Evolutionary conservation across 2,797 vertebrate species (phyloP).

Genomic region (Erithacus rubecula): DNA sequence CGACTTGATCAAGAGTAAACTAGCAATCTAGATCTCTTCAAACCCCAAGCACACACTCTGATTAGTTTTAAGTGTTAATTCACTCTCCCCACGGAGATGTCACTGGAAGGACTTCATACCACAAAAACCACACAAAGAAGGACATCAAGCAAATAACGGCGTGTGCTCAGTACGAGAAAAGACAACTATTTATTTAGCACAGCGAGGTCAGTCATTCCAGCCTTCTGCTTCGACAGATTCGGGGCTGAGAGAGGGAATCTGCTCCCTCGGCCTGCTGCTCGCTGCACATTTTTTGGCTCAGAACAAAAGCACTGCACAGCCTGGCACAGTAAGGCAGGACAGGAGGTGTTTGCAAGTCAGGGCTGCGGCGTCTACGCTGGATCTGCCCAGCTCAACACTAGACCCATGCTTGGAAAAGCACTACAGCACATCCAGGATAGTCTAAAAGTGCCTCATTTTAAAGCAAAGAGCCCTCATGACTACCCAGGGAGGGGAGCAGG

Average conservation of each 20-base stretch:
- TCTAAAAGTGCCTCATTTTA: constrained; percentile 2
- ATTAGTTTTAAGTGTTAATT: neutral
- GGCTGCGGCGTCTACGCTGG: neutral
- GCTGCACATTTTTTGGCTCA: neutral
- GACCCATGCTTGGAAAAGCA: neutral
- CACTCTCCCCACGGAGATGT: constrained; percentile 13
- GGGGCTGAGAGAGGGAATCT: neutral
- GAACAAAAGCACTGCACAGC: constrained; percentile 1
- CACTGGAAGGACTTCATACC: constrained; percentile 31
- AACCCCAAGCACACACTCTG: constrained; percentile 16
- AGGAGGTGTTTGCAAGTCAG: constrained; percentile 12
- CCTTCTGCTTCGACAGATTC: neutral
- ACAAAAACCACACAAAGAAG: constrained; percentile 59
- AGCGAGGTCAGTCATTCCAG: constrained; percentile 39
- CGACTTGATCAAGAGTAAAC: constrained; percentile 47
- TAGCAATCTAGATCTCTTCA: constrained; percentile 69
- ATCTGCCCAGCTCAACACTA: neutral
- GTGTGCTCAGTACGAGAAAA: constrained; percentile 52
- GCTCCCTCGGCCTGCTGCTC: constrained; percentile 35
- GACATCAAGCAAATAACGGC: constrained; percentile 50
- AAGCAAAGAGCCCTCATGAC: neutral
- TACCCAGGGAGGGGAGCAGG: neutral
- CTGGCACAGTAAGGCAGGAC: constrained; percentile 50
- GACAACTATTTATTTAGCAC: constrained; percentile 69
- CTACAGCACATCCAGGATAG: neutral